Conservation (phyloP, 2,888 invertebrate genomes). For the Acronicta leporina region DNA sequence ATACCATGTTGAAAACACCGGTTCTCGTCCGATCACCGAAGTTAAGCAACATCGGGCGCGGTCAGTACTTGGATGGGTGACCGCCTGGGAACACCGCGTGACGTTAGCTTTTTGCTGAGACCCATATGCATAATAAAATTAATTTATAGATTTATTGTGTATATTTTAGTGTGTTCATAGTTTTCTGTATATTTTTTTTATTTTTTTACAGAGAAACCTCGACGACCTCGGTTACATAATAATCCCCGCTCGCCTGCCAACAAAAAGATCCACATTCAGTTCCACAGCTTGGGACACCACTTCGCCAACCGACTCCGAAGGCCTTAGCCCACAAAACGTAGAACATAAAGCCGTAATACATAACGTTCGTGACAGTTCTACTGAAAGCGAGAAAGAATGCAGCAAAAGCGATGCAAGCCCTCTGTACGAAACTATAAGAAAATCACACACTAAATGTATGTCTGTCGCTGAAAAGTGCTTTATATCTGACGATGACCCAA, state of each 20-base stretch:
- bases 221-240: slow-evolving; percentile 81
- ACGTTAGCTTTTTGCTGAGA: slow-evolving; percentile 70
- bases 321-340: slow-evolving; percentile 69
- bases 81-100: slow-evolving; percentile 83
- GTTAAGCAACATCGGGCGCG: slow-evolving; percentile 86
- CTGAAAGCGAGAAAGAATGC: slow-evolving; percentile 74
- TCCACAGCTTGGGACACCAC: slow-evolving; percentile 74
- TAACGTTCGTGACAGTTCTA: slow-evolving; percentile 61
- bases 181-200: too few relatives aligned
- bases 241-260: slow-evolving; percentile 74
- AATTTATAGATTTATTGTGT: too few relatives aligned
- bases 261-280: slow-evolving; percentile 72
- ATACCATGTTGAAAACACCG: slow-evolving; percentile 85
- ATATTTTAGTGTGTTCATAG: too few relatives aligned
- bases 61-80: slow-evolving; percentile 87
- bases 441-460: slow-evolving; percentile 57
- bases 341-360: slow-evolving; percentile 75
- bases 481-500: slow-evolving; percentile 67
- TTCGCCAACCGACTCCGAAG: slow-evolving; percentile 79
- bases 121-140: too few relatives aligned
- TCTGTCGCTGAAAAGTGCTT: slow-evolving; percentile 70
- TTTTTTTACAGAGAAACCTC: slow-evolving; percentile 69
- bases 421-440: slow-evolving; percentile 74
- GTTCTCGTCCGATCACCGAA: slow-evolving; percentile 88
- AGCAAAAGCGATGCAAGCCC: slow-evolving; percentile 71